Evolutionary conservation across 2,797 vertebrate species (phyloP), one percentile per base, ranked within the genome.

Genomic region (Delichon dasypus): DNA sequence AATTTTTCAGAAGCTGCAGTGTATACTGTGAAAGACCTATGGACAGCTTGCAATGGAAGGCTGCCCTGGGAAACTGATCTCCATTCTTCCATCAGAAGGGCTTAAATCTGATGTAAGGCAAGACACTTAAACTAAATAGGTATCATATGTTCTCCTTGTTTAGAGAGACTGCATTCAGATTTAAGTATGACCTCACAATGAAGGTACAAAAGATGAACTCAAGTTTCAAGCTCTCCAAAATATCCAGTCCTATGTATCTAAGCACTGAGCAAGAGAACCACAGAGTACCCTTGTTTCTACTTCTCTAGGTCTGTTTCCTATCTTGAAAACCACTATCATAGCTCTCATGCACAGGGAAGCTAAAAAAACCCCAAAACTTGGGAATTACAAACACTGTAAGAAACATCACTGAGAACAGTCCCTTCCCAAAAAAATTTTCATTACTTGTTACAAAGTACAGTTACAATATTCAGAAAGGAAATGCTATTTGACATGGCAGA

Each of bases 81-180:
- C 32, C 18, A 54, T 50, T 79, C 61, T 51, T 74, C 53, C 8
- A 2, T 54, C 42, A 75, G n/a, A 85, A 80, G 18, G 18, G 30
- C 51, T 94, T 79, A 67, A 93, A 74, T 47, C 38, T 30, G 38
- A 80, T 61, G 38, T 16, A 88, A 89, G 30, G 34, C 17, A 91
- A 60, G 40, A 66, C 66, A 60, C n/a, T 74, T 85, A 38, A 90
- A 87, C 42, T n/a, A 64, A 89, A 83, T 2, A 93, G 19, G 47
- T 81, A 88, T 62, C 26, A 2, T 42, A 44, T 19, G 7, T n/a
- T 73, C 57, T n/a, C 32, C 67, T 61, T 25, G 11, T 68, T 74
- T 44, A 68, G 34, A 71, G 40, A 55, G 42, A 25, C 23, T 36
- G 6, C 68, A 68, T 86, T 89, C 79, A 94, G 89, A 85, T 84